phyloP scores from a whole-genome alignment of 2,797 vertebrate genomes.

The Molossus alvarezi region DNA sequence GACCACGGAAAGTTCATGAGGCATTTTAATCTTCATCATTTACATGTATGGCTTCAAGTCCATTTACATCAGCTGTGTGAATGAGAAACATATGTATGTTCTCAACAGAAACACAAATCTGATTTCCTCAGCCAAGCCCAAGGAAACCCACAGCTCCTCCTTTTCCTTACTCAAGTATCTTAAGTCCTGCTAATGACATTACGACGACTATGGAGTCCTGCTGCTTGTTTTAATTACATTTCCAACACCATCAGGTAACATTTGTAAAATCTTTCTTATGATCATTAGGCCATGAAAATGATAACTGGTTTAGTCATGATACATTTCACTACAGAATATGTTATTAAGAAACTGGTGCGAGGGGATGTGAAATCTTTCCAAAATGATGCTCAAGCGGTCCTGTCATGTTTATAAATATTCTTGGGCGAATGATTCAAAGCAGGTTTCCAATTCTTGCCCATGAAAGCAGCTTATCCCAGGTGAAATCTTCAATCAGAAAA shows the following conservation, averaged over 20 bases:
- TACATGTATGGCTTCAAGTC: conserved; percentile 1
- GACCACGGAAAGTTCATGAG: neutral
- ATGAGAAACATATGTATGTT: neutral
- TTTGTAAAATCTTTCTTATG: conserved; percentile 51
- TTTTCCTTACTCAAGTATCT: conserved; percentile 33
- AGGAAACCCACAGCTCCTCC: neutral
- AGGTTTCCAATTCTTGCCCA: conserved; percentile 76
- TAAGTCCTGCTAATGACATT: conserved; percentile 34
- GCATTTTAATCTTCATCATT: conserved; percentile 30
- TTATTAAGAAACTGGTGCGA: conserved; percentile 54
- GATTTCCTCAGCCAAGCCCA: neutral
- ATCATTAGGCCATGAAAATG: conserved; percentile 72
- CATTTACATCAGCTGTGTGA: neutral
- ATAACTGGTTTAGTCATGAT: conserved; percentile 50
- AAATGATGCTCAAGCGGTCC: conserved; percentile 81
- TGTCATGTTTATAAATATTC: conserved; percentile 87
- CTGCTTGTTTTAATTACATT: conserved; percentile 74
- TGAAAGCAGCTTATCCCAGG: conserved; percentile 84
- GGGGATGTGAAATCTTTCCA: conserved; percentile 74
- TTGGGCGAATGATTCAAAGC: conserved; percentile 81
- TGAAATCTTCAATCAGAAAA: conserved; percentile 87
- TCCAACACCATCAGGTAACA: neutral
- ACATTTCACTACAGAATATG: conserved; percentile 51
- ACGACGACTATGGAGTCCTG: neutral
- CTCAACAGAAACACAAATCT: neutral